These are phyloP conservation scores for Mongoloraphidia duomilia DNA, from an alignment of 2,888 invertebrate genomes.

Conservation along the genomic window DNA sequence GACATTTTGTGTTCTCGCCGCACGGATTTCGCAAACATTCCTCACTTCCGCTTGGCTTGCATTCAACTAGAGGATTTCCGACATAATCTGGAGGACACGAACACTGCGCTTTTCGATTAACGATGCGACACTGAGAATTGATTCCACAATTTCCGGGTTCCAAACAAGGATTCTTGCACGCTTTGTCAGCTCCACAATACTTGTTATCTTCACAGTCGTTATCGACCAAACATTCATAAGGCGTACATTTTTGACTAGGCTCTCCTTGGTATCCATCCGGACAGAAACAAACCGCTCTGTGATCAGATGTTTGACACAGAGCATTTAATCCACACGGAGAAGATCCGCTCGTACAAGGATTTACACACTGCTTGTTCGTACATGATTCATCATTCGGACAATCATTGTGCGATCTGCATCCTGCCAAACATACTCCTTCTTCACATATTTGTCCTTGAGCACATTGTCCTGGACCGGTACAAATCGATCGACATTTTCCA, in stretches of 20 bases:
- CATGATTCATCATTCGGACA: conserved; percentile 68
- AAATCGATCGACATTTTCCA: conserved; percentile 59
- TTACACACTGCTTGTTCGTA: conserved; percentile 49
- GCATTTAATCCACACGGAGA: conserved; percentile 69
- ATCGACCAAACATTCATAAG: conserved; percentile 62
- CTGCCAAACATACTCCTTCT: conserved; percentile 57
- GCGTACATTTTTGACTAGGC: conserved; percentile 57
- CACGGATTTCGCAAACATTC: conserved; percentile 72
- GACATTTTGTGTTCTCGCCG: conserved; percentile 69
- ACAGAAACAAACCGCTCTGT: conserved; percentile 73
- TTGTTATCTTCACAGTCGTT: conserved; percentile 66
- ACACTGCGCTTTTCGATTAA: conserved; percentile 61
- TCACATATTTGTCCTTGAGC: conserved; percentile 60
- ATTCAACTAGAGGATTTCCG: conserved; percentile 55
- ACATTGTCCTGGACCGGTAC: conserved; percentile 54
- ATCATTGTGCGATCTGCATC: conserved; percentile 66
- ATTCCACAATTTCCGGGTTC: conserved; percentile 63
- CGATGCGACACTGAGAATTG: conserved; percentile 72
- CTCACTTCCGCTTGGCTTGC: conserved; percentile 51
- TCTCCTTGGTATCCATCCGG: conserved; percentile 76
- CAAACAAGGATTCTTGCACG: conserved; percentile 72
- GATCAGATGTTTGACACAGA: conserved; percentile 62
- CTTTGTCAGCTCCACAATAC: conserved; percentile 50
- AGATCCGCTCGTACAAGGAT: conserved; percentile 48
- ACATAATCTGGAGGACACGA: conserved; percentile 60